Base-by-base conservation (phyloP, 2,113 vertebrate species). In the Rhodinocichla rosea region DNA sequence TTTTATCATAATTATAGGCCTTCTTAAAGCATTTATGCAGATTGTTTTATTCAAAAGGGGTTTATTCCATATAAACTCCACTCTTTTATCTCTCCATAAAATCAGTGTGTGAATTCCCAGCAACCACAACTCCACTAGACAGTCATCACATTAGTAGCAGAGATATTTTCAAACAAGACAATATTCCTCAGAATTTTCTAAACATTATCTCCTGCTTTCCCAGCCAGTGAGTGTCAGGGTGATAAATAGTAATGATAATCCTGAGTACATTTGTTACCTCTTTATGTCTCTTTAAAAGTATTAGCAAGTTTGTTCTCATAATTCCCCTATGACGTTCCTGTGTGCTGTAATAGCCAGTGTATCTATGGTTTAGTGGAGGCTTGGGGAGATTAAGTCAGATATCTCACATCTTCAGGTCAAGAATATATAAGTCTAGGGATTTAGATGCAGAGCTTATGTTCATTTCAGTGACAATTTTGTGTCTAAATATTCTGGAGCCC, bases 1-100 rank as follows among this genome's bases (percentile, higher is more conserved):
- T 98, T 98, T 98, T 98, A 98, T 98, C 98, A 98, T 98, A 98
- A 98, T 98, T 98, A 98, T 97, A 98, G 98, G 98, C 97, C 98
- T 98, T 98, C 98, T 98, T 98, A 98, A 98, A 98, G 97, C 98
- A 97, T 98, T 98, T 98, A 98, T 98, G 98, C 98, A 98, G 98
- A 98, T 98, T 98, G 98, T 98, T 98, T 98, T 98, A 97, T 97
- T 98, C 98, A 98, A 98, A 98, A 98, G 97, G 97, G 97, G 96
- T 97, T 98, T 98, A 97, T 98, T 98, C 98, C 98, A 97, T 98
- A 97, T 98, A 98, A 98, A 98, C 98, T 97, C 97, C 97, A 98
- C 97, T 98, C 97, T 98, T 97, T 97, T 98, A 97, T 98, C 92
- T 95, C 96, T 98, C 97, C 97, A 98, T 96, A 97, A 97, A 98